Evolutionary conservation across 2,888 invertebrate genomes (phyloP).

Genomic region (Tetropium fuscum): DNA sequence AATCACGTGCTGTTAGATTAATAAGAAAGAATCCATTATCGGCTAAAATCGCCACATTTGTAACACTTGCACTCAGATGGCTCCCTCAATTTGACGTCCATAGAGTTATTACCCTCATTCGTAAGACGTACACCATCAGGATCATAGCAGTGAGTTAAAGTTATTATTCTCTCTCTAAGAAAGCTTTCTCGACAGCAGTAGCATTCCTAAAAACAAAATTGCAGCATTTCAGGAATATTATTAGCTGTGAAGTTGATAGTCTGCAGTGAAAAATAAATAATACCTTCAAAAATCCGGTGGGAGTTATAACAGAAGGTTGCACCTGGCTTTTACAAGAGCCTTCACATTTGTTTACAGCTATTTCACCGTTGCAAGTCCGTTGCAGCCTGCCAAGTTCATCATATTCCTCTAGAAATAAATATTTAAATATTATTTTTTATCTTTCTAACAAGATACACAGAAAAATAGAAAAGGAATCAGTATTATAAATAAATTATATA

Average conservation of each 20-base stretch:
- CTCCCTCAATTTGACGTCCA: slow-evolving; percentile 87
- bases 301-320: slow-evolving; percentile 88
- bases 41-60: slow-evolving; percentile 88
- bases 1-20: slow-evolving; percentile 1
- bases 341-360: slow-evolving; percentile 93
- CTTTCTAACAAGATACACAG: no score
- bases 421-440: no score
- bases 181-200: slow-evolving; percentile 92
- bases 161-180: slow-evolving; percentile 82
- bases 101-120: slow-evolving; percentile 75
- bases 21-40: slow-evolving; percentile 65
- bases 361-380: slow-evolving; percentile 90
- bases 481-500: no score
- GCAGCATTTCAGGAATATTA: no score
- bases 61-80: slow-evolving; percentile 92
- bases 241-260: no score
- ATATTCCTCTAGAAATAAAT: slow-evolving; percentile 81
- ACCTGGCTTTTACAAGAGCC: slow-evolving; percentile 93
- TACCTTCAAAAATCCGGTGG: slow-evolving; percentile 91
- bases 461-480: no score
- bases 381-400: slow-evolving; percentile 86
- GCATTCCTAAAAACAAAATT: slow-evolving; percentile 81
- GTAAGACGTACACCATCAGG: slow-evolving; percentile 85
- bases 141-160: slow-evolving; percentile 88
- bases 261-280: no score